Evolutionary conservation across 1,140 invertebrate species (phyloP).

Genomic region (Calycopis cecrops): DNA sequence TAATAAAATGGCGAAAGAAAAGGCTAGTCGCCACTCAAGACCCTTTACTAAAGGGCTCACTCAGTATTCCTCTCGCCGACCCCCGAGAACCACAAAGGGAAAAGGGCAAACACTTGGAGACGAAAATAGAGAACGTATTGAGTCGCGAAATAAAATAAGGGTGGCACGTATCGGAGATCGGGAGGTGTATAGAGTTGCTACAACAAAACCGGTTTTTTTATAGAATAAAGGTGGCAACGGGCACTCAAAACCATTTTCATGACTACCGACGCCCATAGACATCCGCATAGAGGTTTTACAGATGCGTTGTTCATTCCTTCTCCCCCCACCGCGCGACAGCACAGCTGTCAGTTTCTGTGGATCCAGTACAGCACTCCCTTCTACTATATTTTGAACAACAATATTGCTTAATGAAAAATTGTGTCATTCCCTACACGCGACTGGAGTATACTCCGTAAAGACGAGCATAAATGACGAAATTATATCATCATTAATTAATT

Average conservation of each 20-base stretch:
- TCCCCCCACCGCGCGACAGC: not conserved
- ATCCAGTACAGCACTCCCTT: no score
- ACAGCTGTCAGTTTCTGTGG: no score
- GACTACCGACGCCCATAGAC: no score
- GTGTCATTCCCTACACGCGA: no score
- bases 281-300: no score
- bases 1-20: constrained; percentile 68
- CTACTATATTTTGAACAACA: no score
- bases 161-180: constrained; percentile 49
- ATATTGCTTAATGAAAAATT: no score
- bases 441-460: no score
- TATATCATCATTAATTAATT: no score
- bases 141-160: constrained; percentile 73
- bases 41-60: constrained; percentile 46
- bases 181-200: constrained; percentile 40
- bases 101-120: constrained; percentile 64
- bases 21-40: constrained; percentile 51
- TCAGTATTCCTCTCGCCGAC: constrained; percentile 63
- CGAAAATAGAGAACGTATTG: constrained; percentile 69
- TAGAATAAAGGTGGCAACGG: constrained; percentile 10
- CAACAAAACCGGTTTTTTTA: constrained; percentile 12
- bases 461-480: no score
- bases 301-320: no score
- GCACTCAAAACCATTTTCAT: no score
- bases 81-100: constrained; percentile 55